Evolutionary conservation across 1,140 invertebrate species (phyloP), one percentile per base, ranked within the genome.

Genomic region (Colletes latitarsis): DNA sequence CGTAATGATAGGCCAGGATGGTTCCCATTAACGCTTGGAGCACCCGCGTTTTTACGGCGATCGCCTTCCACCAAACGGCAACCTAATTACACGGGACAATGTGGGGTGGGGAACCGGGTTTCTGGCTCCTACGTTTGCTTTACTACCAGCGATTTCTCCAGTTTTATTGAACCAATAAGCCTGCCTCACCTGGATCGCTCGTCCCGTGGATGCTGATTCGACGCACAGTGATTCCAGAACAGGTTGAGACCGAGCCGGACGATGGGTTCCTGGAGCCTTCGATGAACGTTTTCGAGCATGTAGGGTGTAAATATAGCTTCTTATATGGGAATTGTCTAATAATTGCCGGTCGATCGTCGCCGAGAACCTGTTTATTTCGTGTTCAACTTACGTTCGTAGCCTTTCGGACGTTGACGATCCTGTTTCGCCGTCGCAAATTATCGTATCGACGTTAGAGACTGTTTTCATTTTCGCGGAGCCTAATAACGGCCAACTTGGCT

Each of bases 1-100:
- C 87, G 83, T 90, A 88, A 90, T 90, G 85, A 90, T 90, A 90
- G 89, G 64, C 68, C 85, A 83, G 73, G 72, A 68, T 80, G 82
- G 70, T 83, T 76, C 82, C 82, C 78, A 89, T 89, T 89, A 88
- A 89, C 84, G 84, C 82, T 83, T 21, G 73, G 72, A 89, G 88
- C 88, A 88, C 85, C 87, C 84, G 76, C 84, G 76, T 86, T 85
- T 85, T 79, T 82, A 71, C 79, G 58, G 43, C 75, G 83, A 85
- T 82, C 83, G 82, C 83, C 81, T 84, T 81, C 82, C 85, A 76
- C 82, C 80, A 84, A 89, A 89, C 81, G 82, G 86, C 81, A 77
- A 85, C 73, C 84, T 89, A 89, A 89, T 89, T 88, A 88, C 81
- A 81, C n/a, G 78, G 79, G 76, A 82, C 81, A 83, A 82, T 80